Evolutionary conservation across 2,888 invertebrate genomes (phyloP), one percentile per base, ranked within the genome.

Genomic region (Dendrolimus houi): DNA sequence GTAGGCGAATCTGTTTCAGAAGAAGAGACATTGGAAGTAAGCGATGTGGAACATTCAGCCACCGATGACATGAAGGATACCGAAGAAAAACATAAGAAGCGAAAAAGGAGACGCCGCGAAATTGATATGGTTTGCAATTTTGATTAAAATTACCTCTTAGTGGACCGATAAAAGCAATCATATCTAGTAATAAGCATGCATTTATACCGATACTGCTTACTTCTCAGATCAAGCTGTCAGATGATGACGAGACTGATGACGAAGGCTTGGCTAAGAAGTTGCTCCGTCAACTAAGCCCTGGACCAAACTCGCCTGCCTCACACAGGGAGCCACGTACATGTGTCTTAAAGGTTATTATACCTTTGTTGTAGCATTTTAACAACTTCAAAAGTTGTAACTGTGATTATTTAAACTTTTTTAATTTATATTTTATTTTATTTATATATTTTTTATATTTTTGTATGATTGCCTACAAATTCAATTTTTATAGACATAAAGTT

Each of bases 291-390:
- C 74, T 79, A 54, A 89, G 89, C 63, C 88, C 89, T 1, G 84
- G 82, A 1, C 82, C 89, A 10, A 83, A 83, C 70, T 91, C 91
- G 17, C 87, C 90, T 3, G 94, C 94, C 8, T 94, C 94, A 0
- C 93, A 93, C 54, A 91, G 96, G 52, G 96, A 96, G 73, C 95
- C 95, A 2, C 91, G 96, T 42, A 94, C 94, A 53, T 96, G 96
- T 85, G 96, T 96, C 10, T 91, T 96, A 9, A 93, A 96, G 70
- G 94, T 89, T 47, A 54, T 41, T 41, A 9, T 57, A 54, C 10
- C 14, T 52, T 42, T 9, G 54, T 42, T 52, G 52, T n/a, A 47
- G n/a, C 14, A 41, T 56, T 52, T 13, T 47, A 52, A 42, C n/a
- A 29, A 29, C 13, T 41, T 41, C 12, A 41, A 8, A 52, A 8